These are phyloP conservation scores for Caenorhabditis sp. DNA, from an alignment of 2,888 invertebrate genomes.

Conservation along the genomic window DNA sequence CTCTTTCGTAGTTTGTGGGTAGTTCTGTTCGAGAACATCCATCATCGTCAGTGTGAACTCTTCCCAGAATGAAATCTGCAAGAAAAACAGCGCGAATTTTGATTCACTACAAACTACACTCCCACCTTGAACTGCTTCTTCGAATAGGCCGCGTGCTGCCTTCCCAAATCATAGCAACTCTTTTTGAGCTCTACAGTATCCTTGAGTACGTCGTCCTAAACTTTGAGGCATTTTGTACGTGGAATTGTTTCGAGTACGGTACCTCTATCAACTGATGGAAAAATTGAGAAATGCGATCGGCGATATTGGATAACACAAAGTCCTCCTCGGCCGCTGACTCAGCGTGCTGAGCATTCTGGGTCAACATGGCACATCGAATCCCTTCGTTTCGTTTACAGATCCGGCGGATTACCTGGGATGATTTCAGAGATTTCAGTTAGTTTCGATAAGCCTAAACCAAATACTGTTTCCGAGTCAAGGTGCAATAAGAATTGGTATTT, in stretches of 20 bases:
- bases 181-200: constrained; percentile 49
- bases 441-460: too few relatives aligned
- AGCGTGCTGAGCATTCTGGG: constrained; percentile 61
- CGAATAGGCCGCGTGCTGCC: constrained; percentile 57
- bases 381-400: constrained; percentile 58
- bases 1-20: constrained; percentile 60
- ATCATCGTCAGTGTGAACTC: constrained; percentile 67
- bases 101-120: too few relatives aligned
- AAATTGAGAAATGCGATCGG: constrained; percentile 50
- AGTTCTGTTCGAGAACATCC: constrained; percentile 59
- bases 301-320: constrained; percentile 59
- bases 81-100: not conserved
- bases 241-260: not conserved
- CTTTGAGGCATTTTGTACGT: too few relatives aligned
- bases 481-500: too few relatives aligned
- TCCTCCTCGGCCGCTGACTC: constrained; percentile 58
- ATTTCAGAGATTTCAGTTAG: too few relatives aligned
- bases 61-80: constrained; percentile 65
- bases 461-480: too few relatives aligned
- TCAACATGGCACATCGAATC: constrained; percentile 52
- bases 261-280: constrained; percentile 62
- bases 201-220: constrained; percentile 54
- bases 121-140: constrained; percentile 59
- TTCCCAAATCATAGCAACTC: constrained; percentile 57
- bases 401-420: constrained; percentile 46